phyloP scores from a whole-genome alignment of 1,140 invertebrate species.

The Magallana gigas region DNA sequence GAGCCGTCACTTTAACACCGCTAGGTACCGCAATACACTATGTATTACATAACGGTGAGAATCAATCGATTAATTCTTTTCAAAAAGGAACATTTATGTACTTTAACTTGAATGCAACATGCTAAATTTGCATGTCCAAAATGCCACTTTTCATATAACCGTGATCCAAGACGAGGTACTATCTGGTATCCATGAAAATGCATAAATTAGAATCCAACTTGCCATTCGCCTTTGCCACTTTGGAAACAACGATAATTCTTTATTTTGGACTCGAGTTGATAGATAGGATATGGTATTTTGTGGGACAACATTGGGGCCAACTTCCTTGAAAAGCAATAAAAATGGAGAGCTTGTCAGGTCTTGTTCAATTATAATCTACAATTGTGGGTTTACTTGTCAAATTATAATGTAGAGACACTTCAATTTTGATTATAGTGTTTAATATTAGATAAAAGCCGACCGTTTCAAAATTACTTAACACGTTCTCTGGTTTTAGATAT shows the following conservation, averaged over 20 bases:
- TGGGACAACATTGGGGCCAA: background rate
- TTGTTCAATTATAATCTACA: constrained; percentile 1
- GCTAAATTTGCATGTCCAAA: background rate
- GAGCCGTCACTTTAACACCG: background rate
- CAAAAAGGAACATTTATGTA: background rate
- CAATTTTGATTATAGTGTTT: background rate
- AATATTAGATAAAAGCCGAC: background rate
- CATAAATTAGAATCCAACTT: too few species aligned
- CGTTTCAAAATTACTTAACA: background rate
- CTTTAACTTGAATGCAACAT: background rate
- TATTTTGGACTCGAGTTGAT: background rate
- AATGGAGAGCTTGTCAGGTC: background rate
- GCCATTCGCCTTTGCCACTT: too few species aligned
- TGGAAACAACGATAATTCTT: background rate
- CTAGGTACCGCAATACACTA: background rate
- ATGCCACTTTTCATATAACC: background rate
- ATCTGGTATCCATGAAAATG: too few species aligned
- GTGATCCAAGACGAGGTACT: too few species aligned
- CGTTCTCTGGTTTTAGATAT: background rate
- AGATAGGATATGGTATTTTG: background rate
- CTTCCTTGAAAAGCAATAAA: background rate
- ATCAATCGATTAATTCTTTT: background rate
- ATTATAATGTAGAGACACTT: background rate
- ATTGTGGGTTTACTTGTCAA: background rate
- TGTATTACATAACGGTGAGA: background rate